phyloP scores from a whole-genome alignment of 2,888 invertebrate genomes.

The Dysmachus trigonus region DNA sequence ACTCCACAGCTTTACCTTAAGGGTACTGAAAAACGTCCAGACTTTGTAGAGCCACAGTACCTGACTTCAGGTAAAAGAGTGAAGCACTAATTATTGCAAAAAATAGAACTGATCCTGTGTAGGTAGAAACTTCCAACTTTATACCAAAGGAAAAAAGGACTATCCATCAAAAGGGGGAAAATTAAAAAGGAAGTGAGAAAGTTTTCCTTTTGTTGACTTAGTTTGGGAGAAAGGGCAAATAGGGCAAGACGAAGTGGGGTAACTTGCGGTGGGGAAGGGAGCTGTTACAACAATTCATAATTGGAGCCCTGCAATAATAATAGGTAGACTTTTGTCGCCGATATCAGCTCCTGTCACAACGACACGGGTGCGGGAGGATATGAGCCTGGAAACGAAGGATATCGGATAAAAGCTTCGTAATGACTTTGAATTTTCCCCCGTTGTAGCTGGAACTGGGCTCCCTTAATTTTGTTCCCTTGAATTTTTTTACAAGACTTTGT shows the following conservation, averaged over 20 bases:
- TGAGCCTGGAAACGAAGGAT: not conserved
- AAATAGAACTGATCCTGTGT: not conserved
- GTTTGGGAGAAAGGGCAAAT: not conserved
- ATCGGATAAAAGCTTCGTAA: not conserved
- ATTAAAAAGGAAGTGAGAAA: not conserved
- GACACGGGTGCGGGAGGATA: not conserved
- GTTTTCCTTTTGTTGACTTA: not conserved
- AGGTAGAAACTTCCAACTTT: not conserved
- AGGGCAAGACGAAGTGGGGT: not conserved
- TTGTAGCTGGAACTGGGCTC: not conserved
- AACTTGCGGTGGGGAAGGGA: not conserved
- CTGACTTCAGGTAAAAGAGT: not conserved
- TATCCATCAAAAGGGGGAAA: not conserved
- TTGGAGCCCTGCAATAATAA: not conserved
- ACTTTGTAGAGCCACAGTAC: not conserved
- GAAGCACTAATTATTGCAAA: not conserved
- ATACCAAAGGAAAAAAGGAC: not conserved
- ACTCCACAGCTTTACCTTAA: not conserved
- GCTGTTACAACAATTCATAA: not conserved
- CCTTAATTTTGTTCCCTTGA: too few relatives aligned
- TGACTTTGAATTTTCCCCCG: not conserved
- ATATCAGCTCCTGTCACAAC: not conserved
- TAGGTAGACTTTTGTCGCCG: not conserved
- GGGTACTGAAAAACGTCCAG: not conserved
- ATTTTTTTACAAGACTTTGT: too few relatives aligned